A percentile compares a stretch with the other conserved stretches of the same genome.
These are phyloP conservation scores for Hyles lineata DNA, from an alignment of 2,888 invertebrate species.

Conservation along the genomic window DNA sequence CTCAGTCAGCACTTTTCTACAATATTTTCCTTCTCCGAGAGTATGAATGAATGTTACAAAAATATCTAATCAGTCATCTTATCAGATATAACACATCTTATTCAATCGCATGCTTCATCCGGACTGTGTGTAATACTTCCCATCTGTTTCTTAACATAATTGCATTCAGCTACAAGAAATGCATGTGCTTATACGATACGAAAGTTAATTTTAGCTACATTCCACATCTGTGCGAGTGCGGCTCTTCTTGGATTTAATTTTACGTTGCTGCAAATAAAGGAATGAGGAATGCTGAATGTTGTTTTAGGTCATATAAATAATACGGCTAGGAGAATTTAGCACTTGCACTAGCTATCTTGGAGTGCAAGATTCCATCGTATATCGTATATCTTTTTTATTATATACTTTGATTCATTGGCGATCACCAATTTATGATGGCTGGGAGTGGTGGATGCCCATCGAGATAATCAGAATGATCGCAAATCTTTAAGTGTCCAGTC, in stretches of 20 bases:
- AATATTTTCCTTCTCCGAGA: too few relatives aligned
- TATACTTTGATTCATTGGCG: too few relatives aligned
- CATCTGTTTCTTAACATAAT: constrained; percentile 25
- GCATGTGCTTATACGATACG: constrained; percentile 15
- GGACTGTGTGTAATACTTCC: background rate
- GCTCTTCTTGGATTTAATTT: constrained; percentile 17
- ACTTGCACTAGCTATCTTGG: too few relatives aligned
- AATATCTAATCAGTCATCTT: background rate
- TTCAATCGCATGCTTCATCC: background rate
- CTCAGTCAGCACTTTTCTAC: too few relatives aligned
- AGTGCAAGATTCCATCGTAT: too few relatives aligned
- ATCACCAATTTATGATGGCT: too few relatives aligned
- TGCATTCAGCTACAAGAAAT: constrained; percentile 24
- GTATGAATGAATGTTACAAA: background rate
- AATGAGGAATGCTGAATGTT: background rate
- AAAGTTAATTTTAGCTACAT: constrained; percentile 28
- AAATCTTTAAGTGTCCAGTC: too few relatives aligned
- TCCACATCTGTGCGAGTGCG: constrained; percentile 26
- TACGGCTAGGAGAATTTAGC: background rate
- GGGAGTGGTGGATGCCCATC: too few relatives aligned
- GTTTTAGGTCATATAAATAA: background rate
- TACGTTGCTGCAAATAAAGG: constrained; percentile 3
- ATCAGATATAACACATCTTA: background rate
- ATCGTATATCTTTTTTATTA: too few relatives aligned
- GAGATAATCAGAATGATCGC: too few relatives aligned